Conservation (phyloP, 1,140 invertebrate species). For the Battus philenor region DNA sequence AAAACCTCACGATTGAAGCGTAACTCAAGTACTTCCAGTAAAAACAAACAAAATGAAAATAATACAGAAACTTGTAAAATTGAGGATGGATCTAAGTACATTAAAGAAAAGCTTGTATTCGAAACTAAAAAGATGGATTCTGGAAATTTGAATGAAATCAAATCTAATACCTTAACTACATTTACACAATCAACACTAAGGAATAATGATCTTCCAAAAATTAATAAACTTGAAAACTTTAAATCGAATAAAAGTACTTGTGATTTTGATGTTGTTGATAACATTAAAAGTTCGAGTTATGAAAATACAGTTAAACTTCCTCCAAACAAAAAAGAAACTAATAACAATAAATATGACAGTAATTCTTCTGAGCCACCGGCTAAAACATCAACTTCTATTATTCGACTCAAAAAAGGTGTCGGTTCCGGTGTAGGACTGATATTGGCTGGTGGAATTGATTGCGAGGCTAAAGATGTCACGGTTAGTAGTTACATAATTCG, state of each 20-base stretch:
- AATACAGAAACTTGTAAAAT: constrained; percentile 40
- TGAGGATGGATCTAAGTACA: constrained; percentile 3
- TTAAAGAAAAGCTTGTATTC: constrained; percentile 47
- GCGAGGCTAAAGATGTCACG: constrained; percentile 93
- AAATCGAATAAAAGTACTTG: constrained; percentile 11
- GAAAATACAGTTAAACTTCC: constrained; percentile 16
- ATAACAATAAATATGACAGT: constrained; percentile 24
- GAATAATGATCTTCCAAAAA: constrained; percentile 22
- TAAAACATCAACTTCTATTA: constrained; percentile 37
- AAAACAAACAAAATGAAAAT: constrained; percentile 51
- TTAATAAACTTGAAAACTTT: constrained; percentile 13
- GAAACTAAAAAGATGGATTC: constrained; percentile 45
- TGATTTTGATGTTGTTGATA: constrained; percentile 11
- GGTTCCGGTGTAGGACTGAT: constrained; percentile 90
- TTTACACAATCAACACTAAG: constrained; percentile 13
- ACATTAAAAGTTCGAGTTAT: constrained; percentile 6
- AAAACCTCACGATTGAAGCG: constrained; percentile 67
- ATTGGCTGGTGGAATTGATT: constrained; percentile 90
- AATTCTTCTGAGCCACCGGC: constrained; percentile 19
- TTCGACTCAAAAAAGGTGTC: constrained; percentile 62
- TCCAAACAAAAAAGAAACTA: constrained; percentile 17
- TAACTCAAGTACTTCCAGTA: constrained; percentile 54
- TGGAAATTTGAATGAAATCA: constrained; percentile 31
- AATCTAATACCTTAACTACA: constrained; percentile 5
- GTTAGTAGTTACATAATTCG: constrained; percentile 71